Conservation (phyloP, 2,888 invertebrate species). For the Leptopterna dolabrata region DNA sequence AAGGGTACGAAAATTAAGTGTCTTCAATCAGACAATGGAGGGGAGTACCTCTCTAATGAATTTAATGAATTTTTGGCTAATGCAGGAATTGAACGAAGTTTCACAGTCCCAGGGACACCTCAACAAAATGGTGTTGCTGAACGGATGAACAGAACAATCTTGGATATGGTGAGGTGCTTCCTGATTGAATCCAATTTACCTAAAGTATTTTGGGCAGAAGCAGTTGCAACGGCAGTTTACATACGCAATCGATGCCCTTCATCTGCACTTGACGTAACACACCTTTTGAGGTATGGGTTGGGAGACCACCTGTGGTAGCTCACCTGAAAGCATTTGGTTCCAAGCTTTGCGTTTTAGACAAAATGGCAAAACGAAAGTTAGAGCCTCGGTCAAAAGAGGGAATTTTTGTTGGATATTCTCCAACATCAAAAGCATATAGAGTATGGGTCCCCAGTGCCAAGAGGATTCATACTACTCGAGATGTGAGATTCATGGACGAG, state of each 20-base stretch:
- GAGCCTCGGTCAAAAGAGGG: background rate
- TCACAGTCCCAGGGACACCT: slow-evolving; percentile 62
- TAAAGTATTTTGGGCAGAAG: slow-evolving; percentile 61
- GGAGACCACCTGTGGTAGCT: background rate
- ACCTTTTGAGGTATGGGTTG: slow-evolving; percentile 1
- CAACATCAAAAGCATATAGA: background rate
- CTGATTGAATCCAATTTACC: background rate
- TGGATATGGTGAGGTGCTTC: background rate
- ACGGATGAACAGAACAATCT: background rate
- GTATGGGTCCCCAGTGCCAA: background rate
- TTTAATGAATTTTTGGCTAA: slow-evolving; percentile 61
- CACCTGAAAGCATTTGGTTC: background rate
- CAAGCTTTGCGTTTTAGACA: background rate
- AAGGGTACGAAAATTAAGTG: slow-evolving; percentile 59
- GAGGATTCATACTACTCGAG: background rate
- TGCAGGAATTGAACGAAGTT: slow-evolving; percentile 62
- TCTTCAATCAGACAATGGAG: slow-evolving; percentile 62
- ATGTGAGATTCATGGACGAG: background rate
- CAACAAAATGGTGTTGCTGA: slow-evolving; percentile 35
- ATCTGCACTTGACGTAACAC: background rate
- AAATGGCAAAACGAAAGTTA: slow-evolving; percentile 19
- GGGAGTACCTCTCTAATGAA: slow-evolving; percentile 59
- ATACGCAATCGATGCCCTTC: slow-evolving; percentile 22
- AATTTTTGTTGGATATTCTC: background rate
- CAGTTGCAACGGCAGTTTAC: slow-evolving; percentile 56